phyloP scores from a whole-genome alignment of 2,797 vertebrate genomes.

The Ispidina picta region DNA sequence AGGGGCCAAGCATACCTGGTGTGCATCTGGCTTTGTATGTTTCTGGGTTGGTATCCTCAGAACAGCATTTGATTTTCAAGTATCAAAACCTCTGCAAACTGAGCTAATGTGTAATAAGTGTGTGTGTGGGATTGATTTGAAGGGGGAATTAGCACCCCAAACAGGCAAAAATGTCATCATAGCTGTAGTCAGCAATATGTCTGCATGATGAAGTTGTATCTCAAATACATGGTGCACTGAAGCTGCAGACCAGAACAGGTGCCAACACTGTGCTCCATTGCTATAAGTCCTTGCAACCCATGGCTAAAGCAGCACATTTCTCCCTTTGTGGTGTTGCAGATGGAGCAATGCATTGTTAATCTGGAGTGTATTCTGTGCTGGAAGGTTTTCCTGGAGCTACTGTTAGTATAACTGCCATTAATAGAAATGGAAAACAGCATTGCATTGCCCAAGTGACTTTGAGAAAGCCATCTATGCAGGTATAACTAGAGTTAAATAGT shows the following conservation, averaged over 20 bases:
- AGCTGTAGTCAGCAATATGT: neutral
- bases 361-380: neutral
- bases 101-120: neutral
- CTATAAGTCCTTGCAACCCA: neutral
- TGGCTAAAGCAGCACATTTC: neutral
- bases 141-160: neutral
- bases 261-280: neutral
- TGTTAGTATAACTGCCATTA: neutral
- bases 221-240: neutral
- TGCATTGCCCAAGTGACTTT: neutral
- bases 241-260: neutral
- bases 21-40: fast-evolving
- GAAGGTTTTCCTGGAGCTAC: neutral
- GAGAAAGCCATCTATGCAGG: neutral
- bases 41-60: neutral
- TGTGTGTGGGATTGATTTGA: neutral
- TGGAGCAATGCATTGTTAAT: neutral
- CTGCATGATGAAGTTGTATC: neutral
- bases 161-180: neutral
- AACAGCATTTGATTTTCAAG: neutral
- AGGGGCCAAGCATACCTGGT: neutral
- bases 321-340: neutral
- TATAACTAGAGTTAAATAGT: neutral
- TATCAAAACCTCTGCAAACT: neutral
- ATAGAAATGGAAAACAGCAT: neutral